phyloP scores from a whole-genome alignment of 2,113 vertebrate species.

The Corythornis madagascariensis region DNA sequence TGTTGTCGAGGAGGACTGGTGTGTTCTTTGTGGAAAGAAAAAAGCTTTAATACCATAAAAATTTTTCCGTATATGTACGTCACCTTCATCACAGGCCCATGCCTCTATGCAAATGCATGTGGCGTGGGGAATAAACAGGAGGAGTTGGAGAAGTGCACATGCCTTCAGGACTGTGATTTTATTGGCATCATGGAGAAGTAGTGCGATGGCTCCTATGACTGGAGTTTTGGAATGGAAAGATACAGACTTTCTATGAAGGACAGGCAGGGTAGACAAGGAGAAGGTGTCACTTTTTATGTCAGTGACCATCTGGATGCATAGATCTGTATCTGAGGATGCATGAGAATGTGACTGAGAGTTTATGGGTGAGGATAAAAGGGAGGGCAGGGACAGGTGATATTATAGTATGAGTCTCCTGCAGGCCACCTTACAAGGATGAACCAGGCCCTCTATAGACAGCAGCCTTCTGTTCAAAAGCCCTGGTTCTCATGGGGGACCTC shows the following conservation, averaged over 20 bases:
- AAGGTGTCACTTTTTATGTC: not conserved
- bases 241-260: not conserved
- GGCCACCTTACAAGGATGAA: not conserved
- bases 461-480: not conserved
- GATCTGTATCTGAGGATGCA: not conserved
- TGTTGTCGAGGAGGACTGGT: accelerated
- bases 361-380: not conserved
- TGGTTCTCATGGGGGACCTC: not conserved
- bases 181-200: not conserved
- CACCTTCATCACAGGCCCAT: too few species aligned
- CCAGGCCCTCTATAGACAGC: not conserved
- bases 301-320: not conserved
- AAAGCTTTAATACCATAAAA: not conserved
- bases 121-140: not conserved
- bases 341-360: not conserved
- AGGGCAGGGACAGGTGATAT: not conserved
- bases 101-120: not conserved
- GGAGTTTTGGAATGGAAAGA: not conserved
- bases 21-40: not conserved
- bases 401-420: not conserved
- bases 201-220: not conserved
- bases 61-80: not conserved
- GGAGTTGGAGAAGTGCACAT: not conserved
- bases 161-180: not conserved
- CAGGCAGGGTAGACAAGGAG: not conserved